Conservation (phyloP, 2,888 invertebrate genomes). For the Stegana nigrithorax region DNA sequence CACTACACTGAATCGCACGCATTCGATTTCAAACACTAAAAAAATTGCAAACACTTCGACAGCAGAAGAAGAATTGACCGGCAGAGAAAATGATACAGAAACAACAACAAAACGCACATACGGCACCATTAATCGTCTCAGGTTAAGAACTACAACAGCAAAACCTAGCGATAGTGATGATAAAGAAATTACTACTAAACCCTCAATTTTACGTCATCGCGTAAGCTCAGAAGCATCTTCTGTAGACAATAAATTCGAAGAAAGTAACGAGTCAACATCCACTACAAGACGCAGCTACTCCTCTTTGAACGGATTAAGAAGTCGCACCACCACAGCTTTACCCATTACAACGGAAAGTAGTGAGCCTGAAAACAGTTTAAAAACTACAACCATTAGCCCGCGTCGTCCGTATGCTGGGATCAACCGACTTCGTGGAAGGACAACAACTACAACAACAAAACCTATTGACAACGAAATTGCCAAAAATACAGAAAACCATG, state of each 20-base stretch:
- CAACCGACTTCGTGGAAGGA: constrained; percentile 1
- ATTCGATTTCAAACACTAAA: background rate
- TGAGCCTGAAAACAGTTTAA: background rate
- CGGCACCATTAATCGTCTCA: constrained; percentile 28
- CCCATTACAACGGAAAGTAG: background rate
- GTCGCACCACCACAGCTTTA: background rate
- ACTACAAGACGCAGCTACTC: constrained; percentile 15
- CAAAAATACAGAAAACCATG: background rate
- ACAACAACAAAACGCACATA: constrained; percentile 23
- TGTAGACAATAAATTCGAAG: constrained; percentile 11
- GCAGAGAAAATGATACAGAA: constrained; percentile 6
- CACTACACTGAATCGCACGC: constrained; percentile 34
- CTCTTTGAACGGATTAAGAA: constrained; percentile 7
- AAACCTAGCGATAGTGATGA: constrained; percentile 7
- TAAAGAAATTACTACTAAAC: background rate
- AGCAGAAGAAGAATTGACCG: background rate
- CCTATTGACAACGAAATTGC: background rate
- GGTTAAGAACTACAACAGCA: constrained; percentile 25
- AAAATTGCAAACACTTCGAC: background rate
- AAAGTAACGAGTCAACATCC: background rate
- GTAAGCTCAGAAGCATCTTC: background rate
- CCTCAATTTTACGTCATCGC: background rate
- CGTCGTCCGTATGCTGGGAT: constrained; percentile 12
- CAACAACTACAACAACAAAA: constrained; percentile 6
- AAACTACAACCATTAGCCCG: background rate